Evolutionary conservation across 2,113 vertebrate genomes (phyloP).

Genomic region (Speoplatyrhinus poulsoni): DNA sequence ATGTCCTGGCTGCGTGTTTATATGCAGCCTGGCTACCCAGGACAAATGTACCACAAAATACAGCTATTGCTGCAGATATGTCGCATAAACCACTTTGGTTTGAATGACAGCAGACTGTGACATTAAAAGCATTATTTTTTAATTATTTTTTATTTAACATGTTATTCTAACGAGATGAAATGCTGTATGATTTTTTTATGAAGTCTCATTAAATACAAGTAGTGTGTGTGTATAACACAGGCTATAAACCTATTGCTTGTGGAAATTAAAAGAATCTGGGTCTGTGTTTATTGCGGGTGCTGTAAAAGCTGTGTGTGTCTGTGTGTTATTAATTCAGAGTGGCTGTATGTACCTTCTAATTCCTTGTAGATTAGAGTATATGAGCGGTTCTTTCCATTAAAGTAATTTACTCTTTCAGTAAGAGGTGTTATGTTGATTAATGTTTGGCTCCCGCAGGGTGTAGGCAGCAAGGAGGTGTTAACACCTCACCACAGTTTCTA

Average conservation of each 20-base stretch:
- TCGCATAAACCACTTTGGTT: not conserved
- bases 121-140: too few relatives aligned
- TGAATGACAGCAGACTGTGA: too few relatives aligned
- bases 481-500: slow-evolving; percentile 5
- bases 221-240: slow-evolving; percentile 2
- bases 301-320: not conserved
- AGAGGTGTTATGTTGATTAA: slow-evolving; percentile 9
- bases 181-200: not conserved
- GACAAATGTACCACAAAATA: not conserved
- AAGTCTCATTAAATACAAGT: slow-evolving; percentile 22
- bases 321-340: too few relatives aligned
- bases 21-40: slow-evolving; percentile 8
- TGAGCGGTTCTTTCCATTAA: slow-evolving; percentile 5
- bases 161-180: slow-evolving; percentile 14
- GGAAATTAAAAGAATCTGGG: not conserved
- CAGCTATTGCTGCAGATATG: not conserved
- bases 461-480: slow-evolving; percentile 9
- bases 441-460: not conserved
- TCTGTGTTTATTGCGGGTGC: not conserved
- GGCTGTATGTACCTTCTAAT: slow-evolving; percentile 9
- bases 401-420: slow-evolving; percentile 15
- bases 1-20: not conserved
- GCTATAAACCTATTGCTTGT: not conserved
- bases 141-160: not conserved
- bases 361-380: not conserved